Evolutionary conservation across 2,113 vertebrate species (phyloP).

Genomic region (Rhinogobius similis): DNA sequence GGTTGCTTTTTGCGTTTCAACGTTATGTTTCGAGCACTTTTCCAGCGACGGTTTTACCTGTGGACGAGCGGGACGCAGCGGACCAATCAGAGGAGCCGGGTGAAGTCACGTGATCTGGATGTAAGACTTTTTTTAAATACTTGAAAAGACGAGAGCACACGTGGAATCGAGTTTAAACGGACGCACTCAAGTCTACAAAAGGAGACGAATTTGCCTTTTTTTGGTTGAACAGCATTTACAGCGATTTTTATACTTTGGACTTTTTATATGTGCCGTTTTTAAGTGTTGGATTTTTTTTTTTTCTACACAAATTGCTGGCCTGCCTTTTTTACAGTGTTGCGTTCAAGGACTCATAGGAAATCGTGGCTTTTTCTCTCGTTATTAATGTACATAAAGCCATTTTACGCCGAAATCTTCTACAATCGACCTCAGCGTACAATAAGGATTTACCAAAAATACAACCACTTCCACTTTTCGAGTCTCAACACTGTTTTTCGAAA

Average conservation of each 20-base stretch:
- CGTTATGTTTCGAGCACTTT: slow-evolving; percentile 32
- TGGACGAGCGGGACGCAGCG: slow-evolving; percentile 30
- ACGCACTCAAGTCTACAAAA: slow-evolving; percentile 4
- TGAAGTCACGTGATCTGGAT: not conserved
- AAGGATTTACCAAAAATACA: slow-evolving; percentile 40
- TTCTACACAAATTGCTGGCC: slow-evolving; percentile 9
- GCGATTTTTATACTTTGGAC: slow-evolving; percentile 49
- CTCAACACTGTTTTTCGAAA: slow-evolving; percentile 12
- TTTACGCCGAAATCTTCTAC: slow-evolving; percentile 31
- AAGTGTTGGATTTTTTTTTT: slow-evolving; percentile 39
- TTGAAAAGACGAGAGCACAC: slow-evolving; percentile 63
- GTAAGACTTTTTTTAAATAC: slow-evolving; percentile 50
- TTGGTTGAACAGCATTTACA: slow-evolving; percentile 31
- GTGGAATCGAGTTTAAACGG: slow-evolving; percentile 3
- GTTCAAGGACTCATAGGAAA: not conserved
- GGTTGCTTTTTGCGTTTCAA: slow-evolving; percentile 4
- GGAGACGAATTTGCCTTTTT: slow-evolving; percentile 36
- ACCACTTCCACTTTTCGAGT: not conserved
- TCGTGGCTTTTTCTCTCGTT: slow-evolving; percentile 25
- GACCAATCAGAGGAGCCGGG: slow-evolving; percentile 16
- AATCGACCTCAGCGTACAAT: slow-evolving; percentile 42
- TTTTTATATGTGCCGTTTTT: slow-evolving; percentile 38
- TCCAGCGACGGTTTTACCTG: slow-evolving; percentile 14
- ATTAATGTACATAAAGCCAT: slow-evolving; percentile 40
- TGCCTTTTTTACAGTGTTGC: slow-evolving; percentile 21